Conservation (phyloP, 2,797 vertebrate genomes). For the Anisognathus igniventris region DNA sequence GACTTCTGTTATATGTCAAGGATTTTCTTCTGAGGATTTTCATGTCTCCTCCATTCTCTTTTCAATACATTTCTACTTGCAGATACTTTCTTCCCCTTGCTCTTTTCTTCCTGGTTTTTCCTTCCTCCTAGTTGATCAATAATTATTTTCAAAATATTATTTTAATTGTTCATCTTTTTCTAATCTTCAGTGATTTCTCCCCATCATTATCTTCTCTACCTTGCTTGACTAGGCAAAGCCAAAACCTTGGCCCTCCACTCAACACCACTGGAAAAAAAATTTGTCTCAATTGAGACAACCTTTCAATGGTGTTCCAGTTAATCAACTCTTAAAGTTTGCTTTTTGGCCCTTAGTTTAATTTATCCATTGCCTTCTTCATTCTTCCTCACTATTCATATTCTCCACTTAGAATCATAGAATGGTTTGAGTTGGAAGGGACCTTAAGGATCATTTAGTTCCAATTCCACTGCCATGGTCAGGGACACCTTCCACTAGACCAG, state of each 20-base stretch:
- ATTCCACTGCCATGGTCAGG: neutral
- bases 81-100: neutral
- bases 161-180: neutral
- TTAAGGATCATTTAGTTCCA: neutral
- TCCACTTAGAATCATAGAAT: neutral
- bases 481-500: neutral
- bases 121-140: neutral
- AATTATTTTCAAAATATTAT: neutral
- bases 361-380: neutral
- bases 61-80: neutral
- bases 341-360: neutral
- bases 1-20: neutral
- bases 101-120: neutral
- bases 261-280: neutral
- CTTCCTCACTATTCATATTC: neutral
- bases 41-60: neutral
- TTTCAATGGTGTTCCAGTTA: neutral
- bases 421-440: neutral
- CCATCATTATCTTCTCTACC: neutral
- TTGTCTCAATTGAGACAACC: neutral
- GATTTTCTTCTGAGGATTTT: neutral
- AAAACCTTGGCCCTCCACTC: neutral
- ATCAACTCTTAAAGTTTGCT: neutral
- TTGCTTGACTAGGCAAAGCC: neutral
- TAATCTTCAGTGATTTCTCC: neutral